Evolutionary conservation across 2,113 vertebrate species (phyloP), one percentile per base, ranked within the genome.

Genomic region (Mirounga angustirostris): DNA sequence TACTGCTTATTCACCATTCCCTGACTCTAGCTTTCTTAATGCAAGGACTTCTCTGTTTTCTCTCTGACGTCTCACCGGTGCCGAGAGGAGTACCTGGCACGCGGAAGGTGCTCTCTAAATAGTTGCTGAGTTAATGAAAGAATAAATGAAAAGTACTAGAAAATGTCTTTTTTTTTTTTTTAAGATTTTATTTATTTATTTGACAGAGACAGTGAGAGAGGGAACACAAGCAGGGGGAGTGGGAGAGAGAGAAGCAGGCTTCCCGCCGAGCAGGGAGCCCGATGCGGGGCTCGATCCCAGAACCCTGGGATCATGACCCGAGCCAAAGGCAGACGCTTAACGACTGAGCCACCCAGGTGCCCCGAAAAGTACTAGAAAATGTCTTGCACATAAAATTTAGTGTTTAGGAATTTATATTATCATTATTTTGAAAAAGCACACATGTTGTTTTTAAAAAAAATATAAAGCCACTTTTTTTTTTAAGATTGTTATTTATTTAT

Each of bases 301-400:
- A 4, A 40, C 40, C 40, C 40, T 4, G 40, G 40, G 40, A 40
- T 40, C 40, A 40, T 40, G 40, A 40, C 40, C 40, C 4, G 40
- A 40, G 40, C 40, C 40, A 4, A 40, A 40, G 40, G 40, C 40
- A 40, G 40, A 40, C 40, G 40, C 40, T 40, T 40, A 40, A 40
- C 40, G 40, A 40, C 40, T 40, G 40, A 40, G 40, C 40, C 40
- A 40, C 40, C 40, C 40, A 43, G 40, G 40, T 43, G 40, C 40
- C 40, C 40, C 40, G 40, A 76, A 92, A 86, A 86, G 74, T 16
- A 76, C 43, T 56, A 89, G 71, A 86, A 90, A 87, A 90, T 19
- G 33, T 19, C 74, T 0, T 10, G 12, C 54, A 52, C 65, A 2
- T 36, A 40, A 89, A 67, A 65, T 26, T 54, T 56, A 56, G 58